These are phyloP conservation scores for Leucoraja erinaceus DNA, from an alignment of 2,113 vertebrate species.

Conservation along the genomic window DNA sequence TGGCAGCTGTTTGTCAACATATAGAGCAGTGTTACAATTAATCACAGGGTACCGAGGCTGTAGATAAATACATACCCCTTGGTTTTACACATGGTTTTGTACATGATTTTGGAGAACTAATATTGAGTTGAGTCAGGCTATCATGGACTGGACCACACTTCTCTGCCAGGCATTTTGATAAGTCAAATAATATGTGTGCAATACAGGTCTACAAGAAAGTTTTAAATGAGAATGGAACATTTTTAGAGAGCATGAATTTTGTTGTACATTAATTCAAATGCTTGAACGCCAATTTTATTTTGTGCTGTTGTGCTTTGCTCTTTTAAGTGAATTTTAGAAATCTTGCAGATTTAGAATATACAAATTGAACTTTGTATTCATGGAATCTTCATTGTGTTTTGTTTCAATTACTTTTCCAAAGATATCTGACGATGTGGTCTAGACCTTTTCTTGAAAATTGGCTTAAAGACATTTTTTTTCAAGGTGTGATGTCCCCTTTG, in stretches of 20 bases:
- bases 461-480: background rate
- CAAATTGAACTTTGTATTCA: background rate
- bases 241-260: conserved; percentile 1
- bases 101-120: background rate
- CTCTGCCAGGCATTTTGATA: background rate
- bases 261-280: background rate
- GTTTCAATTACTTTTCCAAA: background rate
- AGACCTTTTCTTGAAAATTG: background rate
- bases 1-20: background rate
- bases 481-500: background rate
- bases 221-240: background rate
- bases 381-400: background rate
- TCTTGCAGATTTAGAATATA: background rate
- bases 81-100: background rate
- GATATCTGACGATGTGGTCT: background rate
- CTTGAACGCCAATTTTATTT: background rate
- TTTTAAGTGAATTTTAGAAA: background rate
- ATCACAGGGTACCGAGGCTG: background rate
- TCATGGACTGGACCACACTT: background rate
- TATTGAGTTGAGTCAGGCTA: background rate
- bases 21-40: background rate
- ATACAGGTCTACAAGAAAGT: background rate
- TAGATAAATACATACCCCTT: background rate
- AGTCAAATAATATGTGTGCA: background rate
- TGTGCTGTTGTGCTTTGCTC: background rate